A percentile compares a stretch with the other conserved stretches of the same genome.
These are phyloP conservation scores for Oplegnathus fasciatus DNA, from an alignment of 2,113 vertebrate genomes.

Conservation along the genomic window DNA sequence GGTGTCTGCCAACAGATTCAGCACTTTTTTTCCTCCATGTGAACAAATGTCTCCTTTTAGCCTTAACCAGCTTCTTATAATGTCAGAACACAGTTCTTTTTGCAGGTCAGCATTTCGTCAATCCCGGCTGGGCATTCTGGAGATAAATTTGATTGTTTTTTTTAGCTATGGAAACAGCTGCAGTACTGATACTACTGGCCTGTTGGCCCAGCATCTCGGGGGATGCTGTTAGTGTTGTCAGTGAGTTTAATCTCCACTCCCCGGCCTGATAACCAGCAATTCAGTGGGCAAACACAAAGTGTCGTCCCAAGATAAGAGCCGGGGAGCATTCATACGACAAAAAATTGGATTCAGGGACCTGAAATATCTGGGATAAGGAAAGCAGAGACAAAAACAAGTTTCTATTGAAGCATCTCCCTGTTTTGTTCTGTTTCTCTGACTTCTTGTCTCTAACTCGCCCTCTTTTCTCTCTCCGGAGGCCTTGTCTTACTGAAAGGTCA, in stretches of 20 bases:
- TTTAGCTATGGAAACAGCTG: slow-evolving; percentile 6
- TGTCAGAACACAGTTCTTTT: neutral
- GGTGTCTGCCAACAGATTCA: neutral
- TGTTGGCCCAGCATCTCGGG: slow-evolving; percentile 20
- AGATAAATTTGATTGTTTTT: slow-evolving; percentile 13
- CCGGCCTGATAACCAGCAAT: slow-evolving; percentile 37
- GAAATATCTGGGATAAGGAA: slow-evolving; percentile 28
- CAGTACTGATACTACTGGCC: neutral
- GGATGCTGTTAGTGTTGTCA: slow-evolving; percentile 24
- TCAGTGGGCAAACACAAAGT: slow-evolving; percentile 33
- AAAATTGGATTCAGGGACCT: slow-evolving; percentile 45
- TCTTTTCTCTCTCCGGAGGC: neutral
- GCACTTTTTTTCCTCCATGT: neutral
- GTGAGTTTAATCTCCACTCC: slow-evolving; percentile 37
- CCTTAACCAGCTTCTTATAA: neutral
- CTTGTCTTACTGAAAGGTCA: slow-evolving; percentile 41
- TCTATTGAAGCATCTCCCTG: neutral
- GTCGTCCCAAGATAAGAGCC: slow-evolving; percentile 39
- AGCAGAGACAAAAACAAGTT: neutral
- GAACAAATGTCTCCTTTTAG: neutral
- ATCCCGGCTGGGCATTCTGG: neutral
- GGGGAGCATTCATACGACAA: neutral
- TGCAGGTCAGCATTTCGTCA: neutral
- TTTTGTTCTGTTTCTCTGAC: neutral
- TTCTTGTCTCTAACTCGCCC: neutral